phyloP scores from a whole-genome alignment of 2,113 vertebrate genomes.

The Indicator maculatus region DNA sequence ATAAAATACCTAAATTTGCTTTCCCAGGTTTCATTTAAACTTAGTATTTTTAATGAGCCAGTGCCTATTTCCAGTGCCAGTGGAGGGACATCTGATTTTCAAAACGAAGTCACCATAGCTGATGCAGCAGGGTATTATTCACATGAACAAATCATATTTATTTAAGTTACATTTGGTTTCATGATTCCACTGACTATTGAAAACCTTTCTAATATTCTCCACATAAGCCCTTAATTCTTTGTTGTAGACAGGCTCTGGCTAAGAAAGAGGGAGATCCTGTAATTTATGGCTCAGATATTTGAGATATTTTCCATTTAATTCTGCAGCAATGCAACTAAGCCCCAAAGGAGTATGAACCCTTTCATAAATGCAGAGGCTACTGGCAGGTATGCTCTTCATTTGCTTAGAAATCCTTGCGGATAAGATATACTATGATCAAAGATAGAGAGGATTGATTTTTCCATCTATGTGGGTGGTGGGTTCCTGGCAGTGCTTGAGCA shows the following conservation, averaged over 20 bases:
- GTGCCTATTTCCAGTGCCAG: background rate
- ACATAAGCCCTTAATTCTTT: background rate
- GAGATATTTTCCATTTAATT: background rate
- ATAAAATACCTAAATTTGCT: background rate
- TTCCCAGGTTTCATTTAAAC: background rate
- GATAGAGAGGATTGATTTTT: background rate
- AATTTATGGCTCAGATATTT: background rate
- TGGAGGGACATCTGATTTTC: background rate
- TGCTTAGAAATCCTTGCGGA: background rate
- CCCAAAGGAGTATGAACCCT: accelerated
- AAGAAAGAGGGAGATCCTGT: background rate
- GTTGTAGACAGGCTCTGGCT: background rate
- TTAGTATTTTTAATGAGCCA: background rate
- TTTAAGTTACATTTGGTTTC: background rate
- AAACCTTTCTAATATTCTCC: background rate
- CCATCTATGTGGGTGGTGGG: background rate
- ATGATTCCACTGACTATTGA: background rate
- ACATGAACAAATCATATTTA: background rate
- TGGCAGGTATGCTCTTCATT: background rate
- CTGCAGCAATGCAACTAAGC: background rate
- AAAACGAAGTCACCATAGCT: background rate
- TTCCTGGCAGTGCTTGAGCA: background rate
- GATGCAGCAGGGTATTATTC: background rate
- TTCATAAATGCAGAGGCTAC: background rate
- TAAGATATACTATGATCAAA: background rate